Evolutionary conservation across 1,140 invertebrate species (phyloP), one percentile per base, ranked within the genome.

Genomic region (Zeugodacus cucurbitae): DNA sequence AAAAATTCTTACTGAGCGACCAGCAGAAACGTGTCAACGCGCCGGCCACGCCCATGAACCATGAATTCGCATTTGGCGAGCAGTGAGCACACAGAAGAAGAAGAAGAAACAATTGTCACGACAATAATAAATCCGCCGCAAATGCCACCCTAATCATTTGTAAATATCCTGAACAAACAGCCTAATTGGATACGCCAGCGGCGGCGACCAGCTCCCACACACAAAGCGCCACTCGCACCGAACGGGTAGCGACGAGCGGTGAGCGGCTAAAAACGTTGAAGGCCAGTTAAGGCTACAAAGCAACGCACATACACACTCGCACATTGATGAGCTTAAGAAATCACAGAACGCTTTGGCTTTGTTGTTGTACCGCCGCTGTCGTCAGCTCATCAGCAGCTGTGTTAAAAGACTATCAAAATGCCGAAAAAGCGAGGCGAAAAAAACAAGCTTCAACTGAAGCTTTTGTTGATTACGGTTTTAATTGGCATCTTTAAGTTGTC

Each of bases 121-220:
- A 82, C 37, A 82, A 82, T 82, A 48, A 82, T 82, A 82, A 82
- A 29, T 44, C 74, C 74, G 74, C 74, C 74, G 44, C 74, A 82
- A 82, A 82, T 82, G 41, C 74, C 37, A 48, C 74, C 74, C 74
- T 82, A 82, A 82, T 82, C 74, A 82, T 48, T 82, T 82, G 74
- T 82, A 82, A 82, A 82, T 82, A 82, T 82, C 74, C 74, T 82
- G 74, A 82, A 48, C 74, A 82, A 82, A 82, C 74, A 82, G 74
- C n/a, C 74, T 82, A 82, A 82, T 82, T 82, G 74, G 74, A 82
- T 82, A 82, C 11, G 41, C 41, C 74, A 82, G 74, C 37, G 74
- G 74, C 37, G 74, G 74, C 74, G 74, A 29, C 74, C 41, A 29
- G 74, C 20, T 41, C 14, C 14, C 10, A 41, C 20, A 41, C 20